These are phyloP conservation scores for Notocelia uddmanniana DNA, from an alignment of 2,888 invertebrate genomes.

Conservation along the genomic window DNA sequence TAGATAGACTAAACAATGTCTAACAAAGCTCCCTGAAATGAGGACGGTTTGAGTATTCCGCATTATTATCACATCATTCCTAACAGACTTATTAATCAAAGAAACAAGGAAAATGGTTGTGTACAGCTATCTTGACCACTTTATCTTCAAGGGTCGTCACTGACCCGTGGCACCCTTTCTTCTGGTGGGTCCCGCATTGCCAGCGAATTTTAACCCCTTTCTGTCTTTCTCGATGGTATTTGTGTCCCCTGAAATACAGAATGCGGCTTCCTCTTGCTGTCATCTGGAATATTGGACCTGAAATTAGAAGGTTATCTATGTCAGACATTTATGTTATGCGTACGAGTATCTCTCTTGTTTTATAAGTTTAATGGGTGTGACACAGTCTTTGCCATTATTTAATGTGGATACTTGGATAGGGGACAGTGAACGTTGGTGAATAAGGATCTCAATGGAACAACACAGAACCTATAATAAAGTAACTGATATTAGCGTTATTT, in stretches of 20 bases:
- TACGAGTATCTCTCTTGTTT: not conserved
- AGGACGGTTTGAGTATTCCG: not conserved
- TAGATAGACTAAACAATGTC: not conserved
- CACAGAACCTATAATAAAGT: too few species aligned
- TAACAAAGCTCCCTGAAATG: not conserved
- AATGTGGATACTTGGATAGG: not conserved
- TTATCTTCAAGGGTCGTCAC: constrained; percentile 31
- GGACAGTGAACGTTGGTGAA: too few species aligned
- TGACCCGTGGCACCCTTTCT: constrained; percentile 33
- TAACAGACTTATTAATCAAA: not conserved
- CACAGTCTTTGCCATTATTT: not conserved
- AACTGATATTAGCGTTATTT: not conserved
- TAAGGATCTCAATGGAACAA: not conserved
- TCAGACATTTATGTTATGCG: not conserved
- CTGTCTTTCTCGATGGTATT: constrained; percentile 36
- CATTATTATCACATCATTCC: not conserved
- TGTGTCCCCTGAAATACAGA: constrained; percentile 26
- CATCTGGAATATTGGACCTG: constrained; percentile 31
- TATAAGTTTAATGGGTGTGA: not conserved
- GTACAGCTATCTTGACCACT: constrained; percentile 16
- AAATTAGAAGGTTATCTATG: not conserved
- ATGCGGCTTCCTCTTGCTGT: constrained; percentile 36
- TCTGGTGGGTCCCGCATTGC: constrained; percentile 41
- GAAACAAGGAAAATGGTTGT: constrained; percentile 36
- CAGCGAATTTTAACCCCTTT: constrained; percentile 31